Base-by-base conservation (phyloP, 2,797 vertebrate genomes). In the Arrhamphus sclerolepis region DNA sequence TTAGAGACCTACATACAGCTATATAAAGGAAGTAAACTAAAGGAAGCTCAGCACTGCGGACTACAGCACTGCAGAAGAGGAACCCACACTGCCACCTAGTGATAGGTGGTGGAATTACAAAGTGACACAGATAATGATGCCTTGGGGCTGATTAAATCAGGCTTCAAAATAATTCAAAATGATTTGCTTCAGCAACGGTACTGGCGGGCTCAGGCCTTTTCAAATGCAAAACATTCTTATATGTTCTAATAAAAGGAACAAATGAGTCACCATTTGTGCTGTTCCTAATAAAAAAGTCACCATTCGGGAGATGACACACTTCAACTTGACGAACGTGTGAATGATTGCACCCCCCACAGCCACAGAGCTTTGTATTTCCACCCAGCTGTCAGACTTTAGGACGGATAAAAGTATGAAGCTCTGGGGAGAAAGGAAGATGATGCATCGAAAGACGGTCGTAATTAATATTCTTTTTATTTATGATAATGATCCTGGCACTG, bases 391-490 rank as follows among this genome's bases (percentile, higher is more conserved):
- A 70, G 34, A 54, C 52, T 29, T 63, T 66, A 46, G 14, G 44
- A 76, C 62, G 51, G 67, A 75, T 69, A 28, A 57, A 54, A 55
- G 24, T 41, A 40, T 49, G 26, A 59, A 56, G 42, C 46, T 34
- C 16, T 14, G 9, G 52, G 7, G 9, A 54, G 46, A 55, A 46
- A 54, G 59, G n/a, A 62, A 44, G 43, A 58, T 19, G 51, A 62
- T 7, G 18, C 43, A 29, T 49, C 34, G 52, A 66, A 61, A 73
- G 52, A 63, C 28, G 16, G 6, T n/a, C n/a, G 13, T 62, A 76
- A 82, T 88, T 69, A 87, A 80, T 80, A 78, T 73, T 49, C 61
- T 46, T 66, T 78, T 66, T 78, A 78, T 67, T 46, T 76, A 70
- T 56, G 57, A 69, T 82, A 78, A 87, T 82, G 75, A 81, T 82